phyloP scores from a whole-genome alignment of 1,140 invertebrate species.

The Neotoxoptera formosana region DNA sequence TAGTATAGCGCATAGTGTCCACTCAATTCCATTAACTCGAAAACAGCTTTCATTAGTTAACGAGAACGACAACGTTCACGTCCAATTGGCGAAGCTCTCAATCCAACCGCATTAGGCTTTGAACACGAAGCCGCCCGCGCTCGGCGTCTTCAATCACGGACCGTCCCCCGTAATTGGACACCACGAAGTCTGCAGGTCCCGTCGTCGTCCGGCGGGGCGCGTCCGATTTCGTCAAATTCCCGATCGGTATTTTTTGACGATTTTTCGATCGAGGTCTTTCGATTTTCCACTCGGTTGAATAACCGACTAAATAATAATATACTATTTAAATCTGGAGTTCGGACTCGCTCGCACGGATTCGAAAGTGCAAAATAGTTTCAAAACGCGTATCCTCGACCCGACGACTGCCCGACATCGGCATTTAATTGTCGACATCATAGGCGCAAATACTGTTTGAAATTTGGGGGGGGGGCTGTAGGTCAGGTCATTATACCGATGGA shows the following conservation, averaged over 20 bases:
- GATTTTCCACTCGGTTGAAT: background rate
- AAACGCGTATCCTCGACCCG: background rate
- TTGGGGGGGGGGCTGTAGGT: too few relatives aligned
- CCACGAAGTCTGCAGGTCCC: background rate
- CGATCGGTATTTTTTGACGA: background rate
- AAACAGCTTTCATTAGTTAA: conserved; percentile 8
- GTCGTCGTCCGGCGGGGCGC: too few relatives aligned
- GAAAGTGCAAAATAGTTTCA: background rate
- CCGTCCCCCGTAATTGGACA: background rate
- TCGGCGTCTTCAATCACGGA: background rate
- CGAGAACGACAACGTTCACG: background rate
- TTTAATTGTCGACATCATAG: too few relatives aligned
- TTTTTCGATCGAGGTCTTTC: too few relatives aligned
- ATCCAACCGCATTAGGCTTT: background rate
- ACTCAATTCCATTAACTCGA: background rate
- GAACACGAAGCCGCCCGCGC: background rate
- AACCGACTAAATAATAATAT: background rate
- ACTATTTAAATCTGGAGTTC: background rate
- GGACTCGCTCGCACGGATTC: too few relatives aligned
- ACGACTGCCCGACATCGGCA: too few relatives aligned
- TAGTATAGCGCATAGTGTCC: background rate
- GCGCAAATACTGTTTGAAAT: too few relatives aligned
- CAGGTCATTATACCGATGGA: too few relatives aligned
- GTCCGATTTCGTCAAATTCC: background rate
- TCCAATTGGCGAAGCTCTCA: background rate